Evolutionary conservation across 2,888 invertebrate species (phyloP), one percentile per base, ranked within the genome.

Genomic region (Sarcophaga rosellei): DNA sequence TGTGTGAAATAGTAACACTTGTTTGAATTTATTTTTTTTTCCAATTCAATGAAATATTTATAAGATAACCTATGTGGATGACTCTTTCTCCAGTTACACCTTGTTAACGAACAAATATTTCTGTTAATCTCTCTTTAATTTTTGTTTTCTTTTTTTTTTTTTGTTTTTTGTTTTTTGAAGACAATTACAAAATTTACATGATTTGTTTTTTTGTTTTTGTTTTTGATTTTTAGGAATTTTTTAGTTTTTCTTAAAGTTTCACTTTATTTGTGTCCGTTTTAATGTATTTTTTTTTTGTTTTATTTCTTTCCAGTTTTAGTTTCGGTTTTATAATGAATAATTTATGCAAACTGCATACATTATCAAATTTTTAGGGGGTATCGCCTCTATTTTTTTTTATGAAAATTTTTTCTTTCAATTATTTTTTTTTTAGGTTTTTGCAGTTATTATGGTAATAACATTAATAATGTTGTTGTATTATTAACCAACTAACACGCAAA

Each of bases 401-500:
- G 3, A 44, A n/a, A 21, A 59, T 53, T 23, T 70, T 83, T 47
- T 72, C 65, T 25, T 47, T 57, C 61, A 61, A 17, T 68, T 23
- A 17, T 10, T 35, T 57, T 63, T 65, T 63, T 62, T 78, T n/a
- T 74, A 23, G 59, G n/a, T 77, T 77, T 77, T 72, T 66, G 70
- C 79, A 76, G 76, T 77, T 72, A 68, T 66, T 76, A 72, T 70
- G 59, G 17, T 81, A 78, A 84, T 72, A 61, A 74, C 17, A 74
- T 73, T 12, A 75, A 65, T 65, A 65, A 75, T 59, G 74, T 84
- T 80, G 69, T 70, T 79, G 78, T 75, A 81, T 84, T 84, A 86
- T 86, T 86, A 86, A 86, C 86, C 86, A 86, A 86, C 84, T 86
- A 86, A 86, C 86, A 86, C 81, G 86, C 84, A 86, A 86, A 86